Conservation (phyloP, 2,888 invertebrate genomes). For the Lathronympha strigana region DNA sequence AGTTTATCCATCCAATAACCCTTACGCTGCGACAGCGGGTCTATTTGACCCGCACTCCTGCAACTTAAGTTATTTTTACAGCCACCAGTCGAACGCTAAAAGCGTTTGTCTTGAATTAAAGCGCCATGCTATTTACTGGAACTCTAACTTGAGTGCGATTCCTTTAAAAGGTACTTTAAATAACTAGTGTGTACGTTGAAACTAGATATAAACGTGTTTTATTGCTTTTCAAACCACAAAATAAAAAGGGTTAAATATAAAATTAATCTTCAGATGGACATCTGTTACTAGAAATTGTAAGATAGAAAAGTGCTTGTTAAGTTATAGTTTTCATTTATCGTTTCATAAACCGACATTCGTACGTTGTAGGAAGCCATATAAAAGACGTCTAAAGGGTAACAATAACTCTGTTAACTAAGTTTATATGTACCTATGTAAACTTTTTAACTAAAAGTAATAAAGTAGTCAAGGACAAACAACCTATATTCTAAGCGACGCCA, state of each 20-base stretch:
- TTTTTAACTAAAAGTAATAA: slow-evolving; percentile 26
- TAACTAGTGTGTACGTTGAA: slow-evolving; percentile 4
- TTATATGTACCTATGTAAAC: slow-evolving; percentile 10
- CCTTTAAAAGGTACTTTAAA: slow-evolving; percentile 31
- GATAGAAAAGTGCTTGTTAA: not conserved
- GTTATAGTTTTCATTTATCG: not conserved
- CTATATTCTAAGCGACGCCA: slow-evolving; percentile 68
- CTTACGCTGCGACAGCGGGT: slow-evolving; percentile 68
- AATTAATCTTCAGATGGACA: too few species aligned
- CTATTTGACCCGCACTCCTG: slow-evolving; percentile 61
- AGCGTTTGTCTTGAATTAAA: slow-evolving; percentile 80
- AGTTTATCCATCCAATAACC: slow-evolving; percentile 67
- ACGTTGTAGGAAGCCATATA: too few species aligned
- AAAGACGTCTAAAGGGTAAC: not conserved
- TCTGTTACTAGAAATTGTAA: too few species aligned
- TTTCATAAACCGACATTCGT: not conserved
- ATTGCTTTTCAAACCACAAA: not conserved
- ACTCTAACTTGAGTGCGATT: slow-evolving; percentile 58
- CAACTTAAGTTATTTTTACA: slow-evolving; percentile 73
- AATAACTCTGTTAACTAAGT: not conserved
- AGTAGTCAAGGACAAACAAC: slow-evolving; percentile 65
- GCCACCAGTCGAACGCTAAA: slow-evolving; percentile 66
- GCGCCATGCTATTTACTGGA: slow-evolving; percentile 66
- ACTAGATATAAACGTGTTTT: not conserved
- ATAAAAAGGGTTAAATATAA: too few species aligned